Evolutionary conservation across 2,797 vertebrate genomes (phyloP).

Genomic region (Arnoldichthys spilopterus): DNA sequence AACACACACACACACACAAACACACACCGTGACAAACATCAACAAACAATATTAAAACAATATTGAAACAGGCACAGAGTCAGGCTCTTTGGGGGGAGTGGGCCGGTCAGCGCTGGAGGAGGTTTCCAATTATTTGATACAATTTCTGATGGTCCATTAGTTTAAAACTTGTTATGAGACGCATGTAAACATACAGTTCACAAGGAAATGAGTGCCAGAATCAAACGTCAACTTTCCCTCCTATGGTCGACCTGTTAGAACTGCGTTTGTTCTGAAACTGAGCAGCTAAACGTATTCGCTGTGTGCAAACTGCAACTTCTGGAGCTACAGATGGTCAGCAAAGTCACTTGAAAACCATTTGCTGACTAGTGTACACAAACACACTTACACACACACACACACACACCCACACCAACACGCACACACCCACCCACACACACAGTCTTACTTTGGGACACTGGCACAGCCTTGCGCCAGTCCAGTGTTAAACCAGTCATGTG

Average conservation of each 20-base stretch:
- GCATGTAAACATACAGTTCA: slow-evolving; percentile 69
- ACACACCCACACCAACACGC: background rate
- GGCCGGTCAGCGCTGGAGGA: slow-evolving; percentile 58
- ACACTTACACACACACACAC: slow-evolving; percentile 6
- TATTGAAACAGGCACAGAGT: slow-evolving; percentile 46
- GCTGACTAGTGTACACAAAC: slow-evolving; percentile 1
- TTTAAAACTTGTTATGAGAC: slow-evolving; percentile 69
- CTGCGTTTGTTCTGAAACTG: background rate
- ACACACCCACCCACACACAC: slow-evolving; percentile 31
- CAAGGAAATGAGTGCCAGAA: slow-evolving; percentile 46
- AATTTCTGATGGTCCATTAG: slow-evolving; percentile 80
- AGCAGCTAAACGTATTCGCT: background rate
- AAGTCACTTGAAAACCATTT: slow-evolving; percentile 28
- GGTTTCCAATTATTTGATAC: slow-evolving; percentile 74
- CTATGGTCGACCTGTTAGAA: background rate
- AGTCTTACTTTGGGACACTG: slow-evolving; percentile 63
- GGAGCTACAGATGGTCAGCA: slow-evolving; percentile 35
- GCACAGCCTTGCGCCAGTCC: slow-evolving; percentile 75
- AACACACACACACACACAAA: slow-evolving; percentile 47
- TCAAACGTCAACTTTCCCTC: slow-evolving; percentile 51
- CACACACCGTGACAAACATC: slow-evolving; percentile 53
- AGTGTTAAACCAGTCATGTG: slow-evolving; percentile 83
- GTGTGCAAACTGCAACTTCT: slow-evolving; percentile 5
- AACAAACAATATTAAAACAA: slow-evolving; percentile 62
- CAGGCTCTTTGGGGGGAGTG: slow-evolving; percentile 24